Evolutionary conservation across 2,797 vertebrate species (phyloP).

Genomic region (Vultur gryphus): DNA sequence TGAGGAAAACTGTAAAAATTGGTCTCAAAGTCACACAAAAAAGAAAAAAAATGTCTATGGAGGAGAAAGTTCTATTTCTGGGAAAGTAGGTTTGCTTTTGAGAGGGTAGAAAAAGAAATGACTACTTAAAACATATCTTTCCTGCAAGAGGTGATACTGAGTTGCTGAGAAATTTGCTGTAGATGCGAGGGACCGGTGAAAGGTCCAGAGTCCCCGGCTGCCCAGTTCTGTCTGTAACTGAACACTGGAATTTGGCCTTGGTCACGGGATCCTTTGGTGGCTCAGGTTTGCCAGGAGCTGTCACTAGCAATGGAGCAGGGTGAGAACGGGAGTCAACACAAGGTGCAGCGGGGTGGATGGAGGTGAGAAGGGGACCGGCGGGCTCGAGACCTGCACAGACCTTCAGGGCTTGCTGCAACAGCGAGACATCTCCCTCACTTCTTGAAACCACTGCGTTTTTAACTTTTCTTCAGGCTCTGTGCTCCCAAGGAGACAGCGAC

Average conservation of each 20-base stretch:
- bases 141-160: not conserved
- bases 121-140: not conserved
- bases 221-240: accelerated
- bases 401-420: not conserved
- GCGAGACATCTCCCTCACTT: not conserved
- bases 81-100: not conserved
- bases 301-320: not conserved
- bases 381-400: accelerated
- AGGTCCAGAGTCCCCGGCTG: accelerated
- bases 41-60: accelerated
- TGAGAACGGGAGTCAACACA: not conserved
- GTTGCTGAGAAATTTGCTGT: not conserved
- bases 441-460: not conserved
- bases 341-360: no score
- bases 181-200: not conserved
- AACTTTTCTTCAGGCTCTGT: not conserved
- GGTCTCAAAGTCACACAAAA: not conserved
- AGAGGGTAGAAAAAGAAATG: not conserved
- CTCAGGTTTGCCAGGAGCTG: not conserved
- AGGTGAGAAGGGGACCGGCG: accelerated
- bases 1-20: not conserved
- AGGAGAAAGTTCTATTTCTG: not conserved
- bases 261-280: accelerated
- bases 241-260: accelerated
- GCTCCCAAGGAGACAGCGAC: accelerated